These are phyloP conservation scores for Spodoptera litura DNA, from an alignment of 1,140 invertebrate genomes.

Conservation along the genomic window DNA sequence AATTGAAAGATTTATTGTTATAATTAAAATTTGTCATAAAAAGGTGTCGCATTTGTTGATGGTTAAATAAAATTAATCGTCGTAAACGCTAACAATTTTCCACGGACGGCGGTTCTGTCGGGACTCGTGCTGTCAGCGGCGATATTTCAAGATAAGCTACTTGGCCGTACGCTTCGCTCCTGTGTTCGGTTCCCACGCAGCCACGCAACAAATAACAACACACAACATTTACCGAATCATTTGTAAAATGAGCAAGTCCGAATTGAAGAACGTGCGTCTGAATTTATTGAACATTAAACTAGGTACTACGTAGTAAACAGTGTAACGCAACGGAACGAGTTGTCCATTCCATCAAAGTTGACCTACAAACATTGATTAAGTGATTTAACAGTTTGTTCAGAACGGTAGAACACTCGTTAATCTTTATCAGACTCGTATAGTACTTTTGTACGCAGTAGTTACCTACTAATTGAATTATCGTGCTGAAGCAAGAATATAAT, in stretches of 20 bases:
- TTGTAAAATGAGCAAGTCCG: slow-evolving; percentile 32
- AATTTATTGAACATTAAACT: slow-evolving; percentile 29
- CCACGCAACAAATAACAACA: slow-evolving; percentile 50
- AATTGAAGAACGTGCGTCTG: slow-evolving; percentile 18
- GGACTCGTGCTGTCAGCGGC: slow-evolving; percentile 65
- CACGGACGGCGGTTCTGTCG: slow-evolving; percentile 50
- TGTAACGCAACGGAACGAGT: slow-evolving; percentile 4
- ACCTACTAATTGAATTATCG: slow-evolving; percentile 21
- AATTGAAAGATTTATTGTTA: slow-evolving; percentile 48
- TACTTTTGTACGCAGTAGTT: neutral
- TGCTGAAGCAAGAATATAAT: neutral
- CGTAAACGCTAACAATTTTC: slow-evolving; percentile 59
- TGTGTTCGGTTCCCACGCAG: slow-evolving; percentile 69
- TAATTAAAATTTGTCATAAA: slow-evolving; percentile 52
- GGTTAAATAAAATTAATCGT: slow-evolving; percentile 61
- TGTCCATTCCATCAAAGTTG: slow-evolving; percentile 33
- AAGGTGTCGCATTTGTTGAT: slow-evolving; percentile 40
- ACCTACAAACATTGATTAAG: slow-evolving; percentile 40
- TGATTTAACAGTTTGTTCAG: slow-evolving; percentile 27
- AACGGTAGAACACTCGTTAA: slow-evolving; percentile 20
- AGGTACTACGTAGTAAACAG: slow-evolving; percentile 18
- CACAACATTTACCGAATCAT: slow-evolving; percentile 37
- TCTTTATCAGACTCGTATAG: slow-evolving; percentile 26
- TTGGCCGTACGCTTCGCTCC: slow-evolving; percentile 62
- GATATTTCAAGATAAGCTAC: slow-evolving; percentile 79